These are phyloP conservation scores for Phaethon lepturus DNA, from an alignment of 2,113 vertebrate species.

Conservation along the genomic window DNA sequence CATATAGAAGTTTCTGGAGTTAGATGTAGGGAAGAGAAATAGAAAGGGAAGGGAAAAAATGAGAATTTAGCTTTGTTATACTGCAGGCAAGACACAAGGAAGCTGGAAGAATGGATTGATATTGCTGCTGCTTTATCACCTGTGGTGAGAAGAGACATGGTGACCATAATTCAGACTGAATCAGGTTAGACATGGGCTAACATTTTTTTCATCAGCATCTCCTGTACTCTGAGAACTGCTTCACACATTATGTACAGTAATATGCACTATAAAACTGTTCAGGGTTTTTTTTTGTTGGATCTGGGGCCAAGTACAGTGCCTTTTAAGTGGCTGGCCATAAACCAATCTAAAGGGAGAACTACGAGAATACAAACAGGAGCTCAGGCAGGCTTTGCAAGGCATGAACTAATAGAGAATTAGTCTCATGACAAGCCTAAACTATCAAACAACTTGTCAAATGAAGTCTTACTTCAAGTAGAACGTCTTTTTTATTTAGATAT, in stretches of 20 bases:
- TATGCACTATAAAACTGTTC: background rate
- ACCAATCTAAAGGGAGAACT: background rate
- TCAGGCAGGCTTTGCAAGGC: background rate
- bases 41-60: background rate
- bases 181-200: background rate
- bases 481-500: background rate
- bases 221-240: background rate
- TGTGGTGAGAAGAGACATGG: background rate
- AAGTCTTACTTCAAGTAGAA: background rate
- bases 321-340: background rate
- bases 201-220: background rate
- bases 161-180: background rate
- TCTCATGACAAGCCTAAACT: background rate
- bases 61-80: background rate
- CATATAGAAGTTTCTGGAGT: constrained; percentile 41
- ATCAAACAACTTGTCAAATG: background rate
- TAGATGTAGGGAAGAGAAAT: constrained; percentile 13
- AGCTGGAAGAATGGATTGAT: constrained; percentile 24
- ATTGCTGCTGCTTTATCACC: background rate
- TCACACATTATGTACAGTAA: background rate
- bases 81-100: background rate
- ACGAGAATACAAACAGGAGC: background rate
- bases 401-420: background rate
- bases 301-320: background rate
- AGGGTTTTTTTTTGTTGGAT: background rate